These are phyloP conservation scores for Adrianichthys oophorus DNA, from an alignment of 2,797 vertebrate genomes.

Conservation along the genomic window DNA sequence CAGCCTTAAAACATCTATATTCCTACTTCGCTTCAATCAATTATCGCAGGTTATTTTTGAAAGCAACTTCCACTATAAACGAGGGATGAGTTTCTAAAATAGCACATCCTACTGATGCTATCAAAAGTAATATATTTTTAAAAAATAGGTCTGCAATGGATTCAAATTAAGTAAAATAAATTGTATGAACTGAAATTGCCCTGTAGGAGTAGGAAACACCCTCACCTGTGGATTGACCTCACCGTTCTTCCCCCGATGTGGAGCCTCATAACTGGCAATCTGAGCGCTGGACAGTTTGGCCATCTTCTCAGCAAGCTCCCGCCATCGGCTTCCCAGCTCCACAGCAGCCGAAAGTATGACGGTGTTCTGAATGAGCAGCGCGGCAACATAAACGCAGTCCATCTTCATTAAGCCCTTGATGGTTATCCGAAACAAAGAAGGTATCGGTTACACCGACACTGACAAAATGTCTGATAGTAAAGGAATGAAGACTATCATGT, in stretches of 20 bases:
- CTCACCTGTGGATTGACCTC: slow-evolving; percentile 84
- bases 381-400: slow-evolving; percentile 85
- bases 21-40: too few species aligned
- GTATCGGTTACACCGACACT: not conserved
- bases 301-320: slow-evolving; percentile 89
- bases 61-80: too few species aligned
- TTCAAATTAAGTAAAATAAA: too few species aligned
- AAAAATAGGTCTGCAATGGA: too few species aligned
- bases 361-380: slow-evolving; percentile 88
- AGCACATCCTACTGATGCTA: too few species aligned
- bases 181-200: too few species aligned
- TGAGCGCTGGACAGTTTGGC: slow-evolving; percentile 87
- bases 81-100: too few species aligned
- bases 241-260: slow-evolving; percentile 84
- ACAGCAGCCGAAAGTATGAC: slow-evolving; percentile 92
- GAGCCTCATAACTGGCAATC: slow-evolving; percentile 87
- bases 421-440: not conserved
- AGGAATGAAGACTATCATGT: not conserved
- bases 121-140: too few species aligned
- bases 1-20: too few species aligned
- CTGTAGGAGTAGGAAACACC: not conserved
- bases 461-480: not conserved
- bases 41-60: too few species aligned
- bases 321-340: slow-evolving; percentile 90
- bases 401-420: slow-evolving; percentile 91